Evolutionary conservation across 2,797 vertebrate species (phyloP).

Genomic region (Malacoctenus gilli): DNA sequence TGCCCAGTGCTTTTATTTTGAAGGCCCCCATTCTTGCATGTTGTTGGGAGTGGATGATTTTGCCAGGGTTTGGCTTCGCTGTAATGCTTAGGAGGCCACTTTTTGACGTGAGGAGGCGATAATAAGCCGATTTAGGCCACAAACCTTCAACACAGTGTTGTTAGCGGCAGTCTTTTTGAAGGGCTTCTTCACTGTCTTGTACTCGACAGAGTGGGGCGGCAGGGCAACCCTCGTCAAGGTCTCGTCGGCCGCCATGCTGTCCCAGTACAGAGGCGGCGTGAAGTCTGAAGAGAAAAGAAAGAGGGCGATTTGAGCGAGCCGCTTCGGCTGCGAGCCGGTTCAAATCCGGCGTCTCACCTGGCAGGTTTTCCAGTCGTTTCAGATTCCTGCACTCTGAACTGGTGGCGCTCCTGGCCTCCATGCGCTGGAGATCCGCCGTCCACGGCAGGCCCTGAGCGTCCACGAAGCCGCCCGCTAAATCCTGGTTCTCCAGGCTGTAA

Average conservation of each 20-base stretch:
- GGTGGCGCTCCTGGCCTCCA: conserved; percentile 11
- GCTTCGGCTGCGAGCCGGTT: no score
- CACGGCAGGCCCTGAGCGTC: conserved; percentile 51
- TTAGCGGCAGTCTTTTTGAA: conserved; percentile 41
- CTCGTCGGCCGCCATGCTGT: conserved; percentile 54
- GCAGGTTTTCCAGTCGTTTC: conserved; percentile 63
- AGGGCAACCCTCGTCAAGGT: conserved; percentile 16
- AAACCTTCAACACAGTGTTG: conserved; percentile 62
- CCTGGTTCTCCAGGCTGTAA: conserved; percentile 42
- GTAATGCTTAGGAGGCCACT: no score
- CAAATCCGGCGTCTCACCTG: conserved; percentile 48
- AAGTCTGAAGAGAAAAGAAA: conserved; percentile 60
- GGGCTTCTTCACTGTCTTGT: conserved; percentile 35
- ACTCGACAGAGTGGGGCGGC: conserved; percentile 51
- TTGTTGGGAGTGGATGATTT: no score
- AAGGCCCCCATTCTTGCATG: no score
- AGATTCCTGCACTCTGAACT: background rate
- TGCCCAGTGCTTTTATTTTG: no score
- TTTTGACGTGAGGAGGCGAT: no score
- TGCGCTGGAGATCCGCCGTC: conserved; percentile 34
- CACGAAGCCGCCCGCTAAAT: conserved; percentile 36
- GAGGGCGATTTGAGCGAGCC: no score
- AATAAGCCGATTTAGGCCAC: no score
- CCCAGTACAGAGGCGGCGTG: conserved; percentile 69
- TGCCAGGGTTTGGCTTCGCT: no score